Evolutionary conservation across 2,888 invertebrate species (phyloP).

Genomic region (Allolobophora icterica): DNA sequence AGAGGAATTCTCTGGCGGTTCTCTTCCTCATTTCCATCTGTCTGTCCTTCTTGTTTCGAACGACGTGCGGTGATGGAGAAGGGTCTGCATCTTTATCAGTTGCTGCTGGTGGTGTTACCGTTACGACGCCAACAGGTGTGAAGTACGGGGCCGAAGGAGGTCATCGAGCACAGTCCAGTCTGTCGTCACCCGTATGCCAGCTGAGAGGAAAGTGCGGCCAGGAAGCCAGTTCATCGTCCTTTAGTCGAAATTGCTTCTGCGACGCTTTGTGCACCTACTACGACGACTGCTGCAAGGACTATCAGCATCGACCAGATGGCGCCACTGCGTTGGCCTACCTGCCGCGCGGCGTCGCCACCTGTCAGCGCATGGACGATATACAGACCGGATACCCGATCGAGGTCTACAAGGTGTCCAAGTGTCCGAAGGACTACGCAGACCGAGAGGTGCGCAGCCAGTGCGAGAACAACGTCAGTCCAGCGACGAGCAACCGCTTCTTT

Average conservation of each 20-base stretch:
- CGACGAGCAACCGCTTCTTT: not conserved
- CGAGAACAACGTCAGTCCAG: conserved; percentile 6
- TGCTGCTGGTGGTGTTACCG: not conserved
- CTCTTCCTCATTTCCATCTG: not conserved
- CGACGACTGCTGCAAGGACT: conserved; percentile 36
- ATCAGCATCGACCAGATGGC: not conserved
- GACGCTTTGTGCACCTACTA: conserved; percentile 27
- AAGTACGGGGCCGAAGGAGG: not conserved
- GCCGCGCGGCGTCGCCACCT: conserved; percentile 27
- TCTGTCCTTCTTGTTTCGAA: not conserved
- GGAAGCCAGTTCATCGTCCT: not conserved
- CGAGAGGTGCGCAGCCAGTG: not conserved
- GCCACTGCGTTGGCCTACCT: not conserved
- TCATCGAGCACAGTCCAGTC: not conserved
- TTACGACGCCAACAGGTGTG: not conserved
- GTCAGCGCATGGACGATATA: conserved; percentile 14
- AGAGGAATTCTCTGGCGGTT: not conserved
- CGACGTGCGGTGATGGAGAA: not conserved
- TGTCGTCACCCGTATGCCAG: not conserved
- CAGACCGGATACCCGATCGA: not conserved
- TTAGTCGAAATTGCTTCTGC: conserved; percentile 20
- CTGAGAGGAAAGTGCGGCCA: conserved; percentile 19
- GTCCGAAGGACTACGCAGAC: conserved; percentile 12
- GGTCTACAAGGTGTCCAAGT: conserved; percentile 21
- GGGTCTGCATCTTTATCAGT: not conserved